phyloP scores from a whole-genome alignment of 2,113 vertebrate genomes.

The Ictalurus punctatus region DNA sequence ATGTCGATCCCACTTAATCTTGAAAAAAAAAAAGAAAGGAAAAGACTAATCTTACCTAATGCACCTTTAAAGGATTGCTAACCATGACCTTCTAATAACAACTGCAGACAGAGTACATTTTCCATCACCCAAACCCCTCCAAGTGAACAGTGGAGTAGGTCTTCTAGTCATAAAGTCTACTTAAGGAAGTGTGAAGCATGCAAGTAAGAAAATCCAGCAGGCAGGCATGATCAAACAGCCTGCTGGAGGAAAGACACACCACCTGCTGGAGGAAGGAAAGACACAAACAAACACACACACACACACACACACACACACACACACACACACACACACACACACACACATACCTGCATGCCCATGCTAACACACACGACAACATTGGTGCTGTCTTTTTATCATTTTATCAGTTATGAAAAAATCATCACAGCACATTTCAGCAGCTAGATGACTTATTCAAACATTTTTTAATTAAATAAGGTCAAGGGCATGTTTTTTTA shows the following conservation, averaged over 20 bases:
- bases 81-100: background rate
- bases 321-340: no score
- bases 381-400: no score
- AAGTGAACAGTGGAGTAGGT: background rate
- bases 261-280: background rate
- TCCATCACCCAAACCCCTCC: no score
- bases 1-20: background rate
- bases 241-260: slow-evolving; percentile 25
- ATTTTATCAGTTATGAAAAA: no score
- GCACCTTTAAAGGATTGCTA: background rate
- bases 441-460: background rate
- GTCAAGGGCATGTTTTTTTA: no score
- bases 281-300: no score
- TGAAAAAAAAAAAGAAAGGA: background rate
- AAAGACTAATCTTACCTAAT: background rate
- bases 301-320: no score
- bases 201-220: slow-evolving; percentile 29
- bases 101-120: background rate
- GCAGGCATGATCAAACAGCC: background rate
- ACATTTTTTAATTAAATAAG: no score
- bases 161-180: background rate
- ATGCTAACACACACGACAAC: no score
- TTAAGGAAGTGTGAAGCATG: slow-evolving; percentile 22
- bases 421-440: background rate
- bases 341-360: no score